Conservation (phyloP, 2,797 vertebrate genomes). For the Menidia menidia region DNA sequence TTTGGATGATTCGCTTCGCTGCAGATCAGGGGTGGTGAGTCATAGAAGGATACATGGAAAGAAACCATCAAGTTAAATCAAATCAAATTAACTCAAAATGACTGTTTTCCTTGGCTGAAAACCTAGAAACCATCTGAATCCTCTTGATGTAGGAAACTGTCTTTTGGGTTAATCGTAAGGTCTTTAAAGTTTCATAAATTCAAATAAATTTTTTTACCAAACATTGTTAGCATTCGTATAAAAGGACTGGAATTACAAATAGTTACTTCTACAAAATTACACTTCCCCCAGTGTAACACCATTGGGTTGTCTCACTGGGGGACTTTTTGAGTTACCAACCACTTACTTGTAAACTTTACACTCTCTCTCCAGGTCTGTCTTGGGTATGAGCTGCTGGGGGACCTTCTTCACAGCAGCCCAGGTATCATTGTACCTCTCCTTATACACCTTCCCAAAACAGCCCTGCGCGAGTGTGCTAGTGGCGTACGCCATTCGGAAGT, state of each 20-base stretch:
- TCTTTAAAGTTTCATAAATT: not conserved
- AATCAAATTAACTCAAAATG: not conserved
- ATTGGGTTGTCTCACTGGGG: too few relatives aligned
- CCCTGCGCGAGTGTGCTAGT: conserved; percentile 77
- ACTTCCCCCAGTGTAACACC: not conserved
- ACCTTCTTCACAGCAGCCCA: conserved; percentile 83
- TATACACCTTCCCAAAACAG: conserved; percentile 84
- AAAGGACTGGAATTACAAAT: too few relatives aligned
- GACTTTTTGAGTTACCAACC: not conserved
- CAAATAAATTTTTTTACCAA: too few relatives aligned
- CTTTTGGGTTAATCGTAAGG: not conserved
- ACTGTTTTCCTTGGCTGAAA: not conserved
- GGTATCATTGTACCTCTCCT: conserved; percentile 71
- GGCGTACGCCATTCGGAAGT: conserved; percentile 74
- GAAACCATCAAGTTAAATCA: conserved; percentile 9
- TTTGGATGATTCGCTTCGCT: conserved; percentile 78
- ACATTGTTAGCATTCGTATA: too few relatives aligned
- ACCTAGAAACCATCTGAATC: not conserved
- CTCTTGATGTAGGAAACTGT: not conserved
- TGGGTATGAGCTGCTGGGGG: conserved; percentile 59
- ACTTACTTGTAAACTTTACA: conserved; percentile 79
- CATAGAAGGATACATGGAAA: conserved; percentile 8
- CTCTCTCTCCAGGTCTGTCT: conserved; percentile 77
- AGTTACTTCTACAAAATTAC: too few relatives aligned
- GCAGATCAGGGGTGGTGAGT: conserved; percentile 12